Evolutionary conservation across 2,888 invertebrate genomes (phyloP), one percentile per base, ranked within the genome.

Genomic region (Epistrophella euchroma): DNA sequence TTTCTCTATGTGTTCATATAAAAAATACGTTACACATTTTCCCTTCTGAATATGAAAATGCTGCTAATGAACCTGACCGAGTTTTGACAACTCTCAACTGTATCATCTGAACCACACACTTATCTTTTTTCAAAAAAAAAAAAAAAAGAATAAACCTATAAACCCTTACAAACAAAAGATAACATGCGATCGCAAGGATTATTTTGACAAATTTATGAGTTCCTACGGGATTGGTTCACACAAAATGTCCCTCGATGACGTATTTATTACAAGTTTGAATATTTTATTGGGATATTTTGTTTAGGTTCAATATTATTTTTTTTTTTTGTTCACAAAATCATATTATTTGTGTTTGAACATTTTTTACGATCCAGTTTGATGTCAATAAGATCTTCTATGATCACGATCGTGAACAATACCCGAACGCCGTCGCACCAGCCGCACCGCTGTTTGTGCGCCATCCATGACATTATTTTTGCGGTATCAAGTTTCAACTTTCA

Each of bases 191-290:
- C 80, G 64, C 72, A 73, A 86, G 86, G 74, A 82, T 75, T 78
- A 66, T 58, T 82, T 86, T 86, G 86, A 82, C 77, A 78, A 78
- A 86, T 86, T 86, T 82, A 86, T 86, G 86, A 82, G 70, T 52
- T 86, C 60, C 71, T 74, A 37, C 47, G 77, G 86, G 77, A 82
- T 70, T 43, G 37, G 43, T 55, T 56, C 19, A 55, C 68, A 47
- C 75, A 79, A 75, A 45, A 47, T 78, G 64, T 58, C 64, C 77
- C 70, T 43, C 45, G 86, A 68, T 86, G 86, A 86, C 78, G 82
- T 82, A 82, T 86, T 86, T 86, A 86, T 82, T 68, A 74, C 28
- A 45, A 71, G 19, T 66, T 60, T 75, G 25, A 62, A 52, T 55
- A 47, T 64, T 52, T 58, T 45, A 74, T 79, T 68, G 17, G 71